These are phyloP conservation scores for Monopis laevigella DNA, from an alignment of 2,888 invertebrate genomes.

Conservation along the genomic window DNA sequence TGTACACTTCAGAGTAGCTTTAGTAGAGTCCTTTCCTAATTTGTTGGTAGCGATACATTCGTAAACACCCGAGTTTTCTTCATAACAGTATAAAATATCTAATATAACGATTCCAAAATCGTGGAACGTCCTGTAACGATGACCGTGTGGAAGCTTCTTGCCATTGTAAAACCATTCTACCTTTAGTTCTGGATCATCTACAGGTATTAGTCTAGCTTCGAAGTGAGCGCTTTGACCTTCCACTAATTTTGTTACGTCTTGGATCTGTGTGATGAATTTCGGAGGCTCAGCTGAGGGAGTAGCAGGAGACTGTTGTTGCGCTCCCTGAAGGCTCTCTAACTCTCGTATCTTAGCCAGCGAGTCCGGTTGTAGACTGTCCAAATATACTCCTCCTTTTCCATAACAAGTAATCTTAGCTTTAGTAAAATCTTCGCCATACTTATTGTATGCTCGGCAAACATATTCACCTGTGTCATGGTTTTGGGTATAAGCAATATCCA, in stretches of 20 bases:
- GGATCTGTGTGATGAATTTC: slow-evolving; percentile 88
- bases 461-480: slow-evolving; percentile 94
- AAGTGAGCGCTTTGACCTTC: slow-evolving; percentile 97
- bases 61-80: slow-evolving; percentile 94
- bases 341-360: slow-evolving; percentile 89
- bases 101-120: slow-evolving; percentile 97
- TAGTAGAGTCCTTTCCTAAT: slow-evolving; percentile 87
- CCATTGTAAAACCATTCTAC: slow-evolving; percentile 97
- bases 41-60: slow-evolving; percentile 94
- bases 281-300: slow-evolving; percentile 83
- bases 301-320: slow-evolving; percentile 70
- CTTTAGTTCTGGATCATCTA: slow-evolving; percentile 92
- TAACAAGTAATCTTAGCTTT: slow-evolving; percentile 85
- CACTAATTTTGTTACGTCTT: slow-evolving; percentile 83
- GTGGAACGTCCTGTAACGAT: slow-evolving; percentile 96
- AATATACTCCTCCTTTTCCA: slow-evolving; percentile 86
- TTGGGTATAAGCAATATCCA: slow-evolving; percentile 94
- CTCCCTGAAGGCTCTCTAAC: slow-evolving; percentile 78
- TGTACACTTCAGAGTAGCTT: slow-evolving; percentile 84
- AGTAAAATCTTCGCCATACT: slow-evolving; percentile 90
- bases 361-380: slow-evolving; percentile 91
- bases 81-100: slow-evolving; percentile 95
- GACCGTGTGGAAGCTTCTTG: slow-evolving; percentile 91
- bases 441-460: slow-evolving; percentile 90
- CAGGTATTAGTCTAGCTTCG: slow-evolving; percentile 91